phyloP scores from a whole-genome alignment of 2,797 vertebrate genomes.

The Eremophila alpestris region DNA sequence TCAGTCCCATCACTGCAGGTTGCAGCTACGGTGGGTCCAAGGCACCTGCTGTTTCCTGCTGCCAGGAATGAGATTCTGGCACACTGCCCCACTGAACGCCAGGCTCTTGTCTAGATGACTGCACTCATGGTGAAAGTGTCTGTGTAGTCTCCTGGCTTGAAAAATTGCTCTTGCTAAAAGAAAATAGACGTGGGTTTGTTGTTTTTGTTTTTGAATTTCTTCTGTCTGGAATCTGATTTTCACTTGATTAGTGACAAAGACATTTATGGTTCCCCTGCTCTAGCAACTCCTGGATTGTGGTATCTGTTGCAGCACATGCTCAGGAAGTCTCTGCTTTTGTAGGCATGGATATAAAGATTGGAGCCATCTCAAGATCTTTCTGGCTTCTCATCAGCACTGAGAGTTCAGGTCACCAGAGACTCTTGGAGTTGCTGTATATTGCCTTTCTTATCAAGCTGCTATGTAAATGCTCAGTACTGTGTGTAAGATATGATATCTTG shows the following conservation, averaged over 20 bases:
- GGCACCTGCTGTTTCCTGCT: background rate
- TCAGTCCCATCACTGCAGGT: background rate
- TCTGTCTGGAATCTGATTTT: background rate
- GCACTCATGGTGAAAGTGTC: background rate
- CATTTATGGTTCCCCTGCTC: background rate
- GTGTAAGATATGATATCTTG: background rate
- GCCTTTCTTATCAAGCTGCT: background rate
- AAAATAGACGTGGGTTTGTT: background rate
- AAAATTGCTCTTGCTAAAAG: background rate
- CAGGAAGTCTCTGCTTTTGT: accelerated
- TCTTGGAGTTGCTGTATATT: background rate
- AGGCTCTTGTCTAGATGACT: background rate
- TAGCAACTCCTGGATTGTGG: background rate
- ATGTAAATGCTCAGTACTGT: background rate
- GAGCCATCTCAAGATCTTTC: background rate
- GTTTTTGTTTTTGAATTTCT: background rate
- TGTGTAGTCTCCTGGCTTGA: background rate
- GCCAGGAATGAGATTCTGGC: background rate
- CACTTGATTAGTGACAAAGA: background rate
- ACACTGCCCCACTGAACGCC: background rate
- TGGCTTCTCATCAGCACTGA: background rate
- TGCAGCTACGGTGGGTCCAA: background rate
- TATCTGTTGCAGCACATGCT: background rate
- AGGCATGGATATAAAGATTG: background rate
- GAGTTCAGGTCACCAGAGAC: background rate